Evolutionary conservation across 2,797 vertebrate species (phyloP).

Genomic region (Nyctalus aviator): DNA sequence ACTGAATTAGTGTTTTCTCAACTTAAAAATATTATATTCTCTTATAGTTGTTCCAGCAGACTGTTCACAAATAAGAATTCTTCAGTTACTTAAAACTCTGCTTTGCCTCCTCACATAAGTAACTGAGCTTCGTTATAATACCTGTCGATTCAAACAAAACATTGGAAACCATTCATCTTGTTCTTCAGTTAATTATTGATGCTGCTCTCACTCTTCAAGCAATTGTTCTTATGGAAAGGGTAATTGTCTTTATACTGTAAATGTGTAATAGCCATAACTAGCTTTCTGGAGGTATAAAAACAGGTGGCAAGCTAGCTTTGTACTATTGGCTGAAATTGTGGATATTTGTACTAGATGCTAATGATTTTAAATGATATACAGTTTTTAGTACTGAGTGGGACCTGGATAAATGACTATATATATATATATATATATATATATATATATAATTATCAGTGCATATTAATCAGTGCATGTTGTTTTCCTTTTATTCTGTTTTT

Average conservation of each 20-base stretch:
- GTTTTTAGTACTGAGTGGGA: not conserved
- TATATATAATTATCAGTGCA: not conserved
- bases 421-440: not conserved
- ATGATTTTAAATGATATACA: not conserved
- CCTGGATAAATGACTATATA: not conserved
- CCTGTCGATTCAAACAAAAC: not conserved
- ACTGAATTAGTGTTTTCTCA: not conserved
- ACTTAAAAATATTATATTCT: conserved; percentile 26
- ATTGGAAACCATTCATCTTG: not conserved
- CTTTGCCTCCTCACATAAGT: not conserved
- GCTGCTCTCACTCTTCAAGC: not conserved
- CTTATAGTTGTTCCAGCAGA: not conserved
- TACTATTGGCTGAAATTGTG: not conserved
- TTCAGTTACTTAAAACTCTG: not conserved
- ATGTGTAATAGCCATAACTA: not conserved
- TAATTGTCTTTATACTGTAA: not conserved
- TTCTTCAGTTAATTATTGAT: not conserved
- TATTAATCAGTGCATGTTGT: not conserved
- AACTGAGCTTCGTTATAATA: not conserved
- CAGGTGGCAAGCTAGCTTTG: not conserved
- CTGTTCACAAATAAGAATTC: not conserved
- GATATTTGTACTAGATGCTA: not conserved
- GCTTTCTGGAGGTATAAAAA: not conserved
- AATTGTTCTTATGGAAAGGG: not conserved
- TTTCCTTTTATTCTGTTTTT: not conserved